A percentile compares a stretch with the other conserved stretches of the same genome.
Evolutionary conservation across 1,140 invertebrate genomes (phyloP).

Genomic region (Drosophila dunni): DNA sequence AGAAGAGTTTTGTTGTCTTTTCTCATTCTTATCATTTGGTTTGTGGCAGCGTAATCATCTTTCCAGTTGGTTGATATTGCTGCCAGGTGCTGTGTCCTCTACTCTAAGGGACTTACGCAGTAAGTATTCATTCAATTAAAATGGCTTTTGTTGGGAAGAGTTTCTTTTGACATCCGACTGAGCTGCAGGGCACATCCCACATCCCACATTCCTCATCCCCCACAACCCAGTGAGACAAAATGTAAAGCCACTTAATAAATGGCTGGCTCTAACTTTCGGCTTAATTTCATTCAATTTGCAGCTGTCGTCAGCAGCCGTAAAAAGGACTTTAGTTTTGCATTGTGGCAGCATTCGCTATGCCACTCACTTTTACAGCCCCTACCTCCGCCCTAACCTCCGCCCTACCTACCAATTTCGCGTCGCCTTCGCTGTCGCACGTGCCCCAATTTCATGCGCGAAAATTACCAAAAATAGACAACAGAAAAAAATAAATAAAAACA

Average conservation of each 20-base stretch:
- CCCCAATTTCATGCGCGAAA: constrained; percentile 31
- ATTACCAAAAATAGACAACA: constrained; percentile 28
- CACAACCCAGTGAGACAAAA: constrained; percentile 14
- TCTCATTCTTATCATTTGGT: constrained; percentile 26
- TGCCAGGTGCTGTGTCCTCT: constrained; percentile 19
- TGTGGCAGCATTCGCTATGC: constrained; percentile 45
- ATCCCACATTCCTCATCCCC: constrained; percentile 1
- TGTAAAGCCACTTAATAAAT: constrained; percentile 73
- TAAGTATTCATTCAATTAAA: constrained; percentile 64
- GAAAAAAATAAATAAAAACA: constrained; percentile 10
- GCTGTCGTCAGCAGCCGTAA: constrained; percentile 80
- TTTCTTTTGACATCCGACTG: constrained; percentile 32
- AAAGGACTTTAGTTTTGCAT: constrained; percentile 78
- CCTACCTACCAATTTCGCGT: no score
- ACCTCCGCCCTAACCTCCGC: no score
- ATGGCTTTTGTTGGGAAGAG: constrained; percentile 41
- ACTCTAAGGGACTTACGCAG: constrained; percentile 31
- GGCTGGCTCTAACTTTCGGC: constrained; percentile 64
- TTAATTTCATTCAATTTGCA: constrained; percentile 80
- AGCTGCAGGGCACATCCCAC: no score
- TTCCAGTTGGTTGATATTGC: constrained; percentile 52
- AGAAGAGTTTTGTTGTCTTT: constrained; percentile 2
- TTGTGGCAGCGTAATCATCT: constrained; percentile 56
- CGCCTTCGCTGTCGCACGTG: neutral
- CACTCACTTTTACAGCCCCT: neutral